A percentile compares a stretch with the other conserved stretches of the same genome.
phyloP scores from a whole-genome alignment of 2,113 vertebrate genomes.

The Centropus bengalensis region DNA sequence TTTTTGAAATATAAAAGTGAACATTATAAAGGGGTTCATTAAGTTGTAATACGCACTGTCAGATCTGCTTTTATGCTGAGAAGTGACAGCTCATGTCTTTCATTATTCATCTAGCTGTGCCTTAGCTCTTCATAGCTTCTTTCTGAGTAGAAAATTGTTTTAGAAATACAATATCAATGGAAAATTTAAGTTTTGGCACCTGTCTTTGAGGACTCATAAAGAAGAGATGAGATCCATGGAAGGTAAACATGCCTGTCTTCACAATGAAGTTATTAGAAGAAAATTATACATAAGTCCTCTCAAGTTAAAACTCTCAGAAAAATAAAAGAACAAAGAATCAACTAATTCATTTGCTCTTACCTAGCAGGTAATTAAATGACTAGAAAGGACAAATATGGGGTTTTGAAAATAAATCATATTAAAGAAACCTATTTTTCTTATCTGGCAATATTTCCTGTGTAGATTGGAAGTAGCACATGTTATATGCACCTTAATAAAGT shows the following conservation, averaged over 20 bases:
- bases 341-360: neutral
- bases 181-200: neutral
- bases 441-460: neutral
- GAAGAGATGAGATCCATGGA: neutral
- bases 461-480: neutral
- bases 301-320: neutral
- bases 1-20: neutral
- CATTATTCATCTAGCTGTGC: neutral
- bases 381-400: neutral
- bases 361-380: neutral
- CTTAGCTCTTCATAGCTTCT: neutral
- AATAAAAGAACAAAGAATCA: neutral
- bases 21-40: neutral
- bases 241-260: neutral
- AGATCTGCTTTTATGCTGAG: neutral
- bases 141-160: neutral
- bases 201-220: neutral
- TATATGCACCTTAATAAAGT: neutral
- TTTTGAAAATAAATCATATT: neutral
- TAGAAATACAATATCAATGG: neutral
- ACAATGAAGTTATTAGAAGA: neutral
- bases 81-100: neutral
- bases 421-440: neutral
- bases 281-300: rapidly evolving
- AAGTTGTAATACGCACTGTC: neutral